Conservation (phyloP, 2,113 vertebrate species). For the Xenus cinereus region DNA sequence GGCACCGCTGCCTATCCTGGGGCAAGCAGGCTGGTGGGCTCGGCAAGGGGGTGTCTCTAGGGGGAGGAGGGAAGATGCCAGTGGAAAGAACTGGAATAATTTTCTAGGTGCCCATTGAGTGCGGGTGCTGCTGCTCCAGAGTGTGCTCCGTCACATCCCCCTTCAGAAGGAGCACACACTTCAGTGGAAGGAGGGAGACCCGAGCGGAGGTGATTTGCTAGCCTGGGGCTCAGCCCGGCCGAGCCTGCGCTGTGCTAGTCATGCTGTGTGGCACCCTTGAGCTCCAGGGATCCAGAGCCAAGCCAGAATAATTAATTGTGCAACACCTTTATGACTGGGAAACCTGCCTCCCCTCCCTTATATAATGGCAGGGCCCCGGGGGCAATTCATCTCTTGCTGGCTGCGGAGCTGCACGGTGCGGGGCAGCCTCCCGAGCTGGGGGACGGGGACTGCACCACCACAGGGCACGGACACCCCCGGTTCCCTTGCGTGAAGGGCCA, state of each 20-base stretch:
- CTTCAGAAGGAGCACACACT: background rate
- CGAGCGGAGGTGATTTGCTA: background rate
- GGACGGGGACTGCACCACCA: too few species aligned
- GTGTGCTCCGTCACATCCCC: background rate
- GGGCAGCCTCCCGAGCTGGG: rapidly evolving
- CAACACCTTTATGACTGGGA: conserved; percentile 40
- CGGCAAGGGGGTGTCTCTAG: rapidly evolving
- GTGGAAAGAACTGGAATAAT: background rate
- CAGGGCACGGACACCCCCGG: rapidly evolving
- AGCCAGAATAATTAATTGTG: conserved; percentile 51
- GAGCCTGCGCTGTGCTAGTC: background rate
- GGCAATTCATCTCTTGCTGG: background rate
- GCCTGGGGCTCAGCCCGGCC: background rate
- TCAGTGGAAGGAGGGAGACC: background rate
- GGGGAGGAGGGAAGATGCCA: background rate
- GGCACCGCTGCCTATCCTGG: background rate
- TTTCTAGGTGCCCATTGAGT: background rate
- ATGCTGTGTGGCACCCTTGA: conserved; percentile 10
- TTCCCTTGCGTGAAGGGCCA: rapidly evolving
- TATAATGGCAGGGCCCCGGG: background rate
- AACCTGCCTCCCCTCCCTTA: background rate
- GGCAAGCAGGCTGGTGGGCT: background rate
- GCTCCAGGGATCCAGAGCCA: background rate
- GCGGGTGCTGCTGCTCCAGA: background rate
- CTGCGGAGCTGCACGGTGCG: rapidly evolving